Percentiles rank a stretch among this genome's conserved stretches.
Conservation (phyloP, 35 echinoderm and acorn worm genomes). For the Holothuria glaberrima region DNA sequence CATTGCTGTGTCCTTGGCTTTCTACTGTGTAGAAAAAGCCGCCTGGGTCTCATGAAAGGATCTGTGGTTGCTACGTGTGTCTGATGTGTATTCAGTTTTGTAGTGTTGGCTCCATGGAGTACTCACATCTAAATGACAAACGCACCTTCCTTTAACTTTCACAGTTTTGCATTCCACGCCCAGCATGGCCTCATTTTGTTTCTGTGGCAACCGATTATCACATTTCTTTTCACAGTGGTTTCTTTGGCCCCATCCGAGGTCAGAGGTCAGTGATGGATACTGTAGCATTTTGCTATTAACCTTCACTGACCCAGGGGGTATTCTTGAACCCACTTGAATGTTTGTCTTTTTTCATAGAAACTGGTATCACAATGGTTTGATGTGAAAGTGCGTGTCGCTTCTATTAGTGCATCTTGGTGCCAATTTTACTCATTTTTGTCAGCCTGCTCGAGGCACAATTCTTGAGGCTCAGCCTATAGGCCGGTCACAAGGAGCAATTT, state of each 20-base stretch:
- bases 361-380: too few species aligned
- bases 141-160: constrained; percentile 2
- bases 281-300: constrained; percentile 55
- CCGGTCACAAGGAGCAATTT: too few species aligned
- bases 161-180: constrained; percentile 11
- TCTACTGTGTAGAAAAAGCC: background rate
- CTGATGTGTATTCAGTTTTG: too few species aligned
- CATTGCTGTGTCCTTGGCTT: background rate
- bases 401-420: too few species aligned
- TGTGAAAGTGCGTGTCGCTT: too few species aligned
- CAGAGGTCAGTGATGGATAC: constrained; percentile 13
- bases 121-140: background rate
- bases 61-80: too few species aligned
- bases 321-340: too few species aligned
- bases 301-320: constrained; percentile 38
- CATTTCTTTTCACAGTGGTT: constrained; percentile 40
- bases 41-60: background rate
- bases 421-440: too few species aligned
- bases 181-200: constrained; percentile 46
- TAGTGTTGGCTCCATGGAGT: too few species aligned
- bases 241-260: background rate
- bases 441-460: too few species aligned
- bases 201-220: constrained; percentile 41
- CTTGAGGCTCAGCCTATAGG: too few species aligned
- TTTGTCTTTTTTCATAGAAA: too few species aligned